Conservation (phyloP, 2,797 vertebrate genomes). For the Parotocinclus haroldoi region DNA sequence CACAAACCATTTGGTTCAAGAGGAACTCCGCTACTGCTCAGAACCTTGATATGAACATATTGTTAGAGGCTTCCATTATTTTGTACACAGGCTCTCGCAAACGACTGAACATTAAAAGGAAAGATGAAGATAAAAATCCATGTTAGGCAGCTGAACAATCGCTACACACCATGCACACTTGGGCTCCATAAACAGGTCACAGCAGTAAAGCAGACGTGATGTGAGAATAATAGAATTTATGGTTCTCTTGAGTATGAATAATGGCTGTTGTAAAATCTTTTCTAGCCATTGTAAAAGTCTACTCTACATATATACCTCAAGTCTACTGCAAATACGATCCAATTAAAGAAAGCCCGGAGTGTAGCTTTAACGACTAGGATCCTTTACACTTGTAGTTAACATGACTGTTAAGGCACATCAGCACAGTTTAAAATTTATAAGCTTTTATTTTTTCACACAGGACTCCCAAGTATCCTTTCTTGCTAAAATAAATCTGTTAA, state of each 20-base stretch:
- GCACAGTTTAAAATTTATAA: slow-evolving; percentile 3
- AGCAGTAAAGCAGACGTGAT: slow-evolving; percentile 10
- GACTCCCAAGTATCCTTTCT: not conserved
- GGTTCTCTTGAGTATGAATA: slow-evolving; percentile 10
- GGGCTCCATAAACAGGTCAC: slow-evolving; percentile 7
- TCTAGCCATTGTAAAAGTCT: slow-evolving; percentile 5
- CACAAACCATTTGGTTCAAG: too few species aligned
- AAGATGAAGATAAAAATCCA: too few species aligned
- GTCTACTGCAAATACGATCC: not conserved
- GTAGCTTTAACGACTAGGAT: slow-evolving; percentile 2
- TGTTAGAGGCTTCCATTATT: too few species aligned
- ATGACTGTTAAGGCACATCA: not conserved
- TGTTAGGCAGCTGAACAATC: not conserved
- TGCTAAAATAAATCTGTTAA: slow-evolving; percentile 8
- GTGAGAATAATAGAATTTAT: not conserved
- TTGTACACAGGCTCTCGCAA: too few species aligned
- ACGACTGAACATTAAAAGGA: too few species aligned
- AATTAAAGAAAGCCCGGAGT: slow-evolving; percentile 8
- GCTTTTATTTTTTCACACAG: slow-evolving; percentile 7
- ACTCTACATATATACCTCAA: slow-evolving; percentile 1
- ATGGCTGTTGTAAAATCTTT: slow-evolving; percentile 9
- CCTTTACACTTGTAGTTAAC: slow-evolving; percentile 11
- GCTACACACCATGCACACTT: not conserved
- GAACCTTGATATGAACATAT: too few species aligned
- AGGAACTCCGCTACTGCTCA: too few species aligned